Evolutionary conservation across 2,113 vertebrate species (phyloP), one percentile per base, ranked within the genome.

Genomic region (Oreotrochilus melanogaster): DNA sequence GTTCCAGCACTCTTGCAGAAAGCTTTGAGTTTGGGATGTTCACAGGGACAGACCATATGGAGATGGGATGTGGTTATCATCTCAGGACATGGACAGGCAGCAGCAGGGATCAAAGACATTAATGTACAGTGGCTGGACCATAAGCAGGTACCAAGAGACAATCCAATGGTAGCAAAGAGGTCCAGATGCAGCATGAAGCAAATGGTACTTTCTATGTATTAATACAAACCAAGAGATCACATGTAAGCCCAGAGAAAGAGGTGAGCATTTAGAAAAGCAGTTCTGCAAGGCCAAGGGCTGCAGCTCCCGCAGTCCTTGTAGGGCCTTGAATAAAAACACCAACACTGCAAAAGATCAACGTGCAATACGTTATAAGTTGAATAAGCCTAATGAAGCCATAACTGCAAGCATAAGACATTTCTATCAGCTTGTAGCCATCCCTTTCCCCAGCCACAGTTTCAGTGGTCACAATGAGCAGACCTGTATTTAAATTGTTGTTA

Each of bases 21-120:
- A 66, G 10, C 17, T 82, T 69, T 42, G 28, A 27, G 12, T 78
- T 72, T 30, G 9, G 62, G 31, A 79, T 60, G 3, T 43, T 54
- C 33, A 6, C 1, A 12, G 11, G 23, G 28, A 22, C 43, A 65
- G 31, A 8, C 14, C 7, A 33, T 1, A 0, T 3, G 25, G n/a
- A 62, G 33, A 17, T 10, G 37, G 16, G 30, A 30, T 60, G 7
- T 11, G 6, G 23, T 0, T 60, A 37, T 37, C 35, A 10, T 61
- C 31, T 85, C 50, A 0, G 0, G 31, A 45, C 6, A 21, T 1
- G 22, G 39, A 61, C 4, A 56, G 28, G n/a, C 18, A 78, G 42
- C 23, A 70, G 27, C 47, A 81, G n/a, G 17, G 27, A 50, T 9
- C 0, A 1, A 69, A 84, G 50, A 1, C 30, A 18, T 9, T 35